These are phyloP conservation scores for Notolepis coatsorum DNA, from an alignment of 2,797 vertebrate species.

Conservation along the genomic window DNA sequence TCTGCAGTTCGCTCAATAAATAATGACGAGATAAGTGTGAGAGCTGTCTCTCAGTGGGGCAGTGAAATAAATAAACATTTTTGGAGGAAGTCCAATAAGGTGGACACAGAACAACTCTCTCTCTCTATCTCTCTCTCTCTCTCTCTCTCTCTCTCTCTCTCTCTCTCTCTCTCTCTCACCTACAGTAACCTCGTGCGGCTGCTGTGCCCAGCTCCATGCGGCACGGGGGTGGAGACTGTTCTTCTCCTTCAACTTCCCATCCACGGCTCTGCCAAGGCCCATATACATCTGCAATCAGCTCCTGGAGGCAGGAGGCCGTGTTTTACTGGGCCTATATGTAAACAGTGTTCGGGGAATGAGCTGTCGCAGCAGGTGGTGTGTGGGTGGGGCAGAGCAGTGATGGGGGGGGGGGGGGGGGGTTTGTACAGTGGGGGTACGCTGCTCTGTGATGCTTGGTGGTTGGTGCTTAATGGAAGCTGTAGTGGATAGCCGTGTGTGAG, in stretches of 20 bases:
- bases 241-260: constrained; percentile 42
- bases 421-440: constrained; percentile 55
- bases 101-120: constrained; percentile 44
- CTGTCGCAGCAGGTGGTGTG: constrained; percentile 47
- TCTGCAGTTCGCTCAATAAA: constrained; percentile 66
- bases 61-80: constrained; percentile 72
- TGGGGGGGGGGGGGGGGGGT: constrained; percentile 34
- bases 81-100: constrained; percentile 73
- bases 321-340: constrained; percentile 60
- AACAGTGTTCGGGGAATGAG: constrained; percentile 58
- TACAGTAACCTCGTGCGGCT: too few species aligned
- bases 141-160: not conserved
- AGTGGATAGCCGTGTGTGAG: constrained; percentile 25
- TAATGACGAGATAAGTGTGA: constrained; percentile 77
- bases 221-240: constrained; percentile 28
- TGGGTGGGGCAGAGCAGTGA: constrained; percentile 26
- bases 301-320: constrained; percentile 32
- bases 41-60: constrained; percentile 62
- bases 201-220: constrained; percentile 28
- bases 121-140: too few species aligned
- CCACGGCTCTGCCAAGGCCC: constrained; percentile 34
- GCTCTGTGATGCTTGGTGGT: constrained; percentile 59
- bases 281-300: constrained; percentile 51
- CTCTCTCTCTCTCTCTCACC: too few species aligned
- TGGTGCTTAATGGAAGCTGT: constrained; percentile 58